phyloP scores from a whole-genome alignment of 1,140 invertebrate genomes.

The Papilio machaon region DNA sequence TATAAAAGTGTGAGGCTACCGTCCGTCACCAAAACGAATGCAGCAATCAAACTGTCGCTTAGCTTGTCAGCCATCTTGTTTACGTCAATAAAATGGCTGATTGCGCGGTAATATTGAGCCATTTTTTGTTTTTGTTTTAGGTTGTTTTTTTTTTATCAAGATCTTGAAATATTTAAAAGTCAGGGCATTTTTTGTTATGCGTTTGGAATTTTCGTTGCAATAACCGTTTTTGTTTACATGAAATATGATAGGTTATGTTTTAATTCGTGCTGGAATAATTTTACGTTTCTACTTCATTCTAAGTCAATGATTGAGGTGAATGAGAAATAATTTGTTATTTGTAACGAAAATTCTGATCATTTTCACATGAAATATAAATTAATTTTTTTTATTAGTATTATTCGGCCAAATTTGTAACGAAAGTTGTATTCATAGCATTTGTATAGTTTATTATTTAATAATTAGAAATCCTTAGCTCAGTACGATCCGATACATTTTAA shows the following conservation, averaged over 20 bases:
- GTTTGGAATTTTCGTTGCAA: conserved; percentile 42
- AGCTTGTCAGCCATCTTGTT: conserved; percentile 49
- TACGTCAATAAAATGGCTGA: conserved; percentile 45
- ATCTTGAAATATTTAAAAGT: conserved; percentile 21
- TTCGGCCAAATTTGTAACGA: conserved; percentile 49
- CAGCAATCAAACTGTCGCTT: conserved; percentile 43
- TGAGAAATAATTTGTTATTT: not conserved
- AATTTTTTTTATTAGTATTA: conserved; percentile 49
- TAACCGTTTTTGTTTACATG: conserved; percentile 5
- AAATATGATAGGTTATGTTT: conserved; percentile 9
- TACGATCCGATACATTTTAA: conserved; percentile 1
- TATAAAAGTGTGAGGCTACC: conserved; percentile 71
- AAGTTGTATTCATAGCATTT: conserved; percentile 31
- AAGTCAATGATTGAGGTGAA: not conserved
- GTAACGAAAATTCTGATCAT: conserved; percentile 24
- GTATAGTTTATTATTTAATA: conserved; percentile 25
- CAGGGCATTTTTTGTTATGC: conserved; percentile 42
- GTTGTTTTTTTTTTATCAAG: conserved; percentile 21
- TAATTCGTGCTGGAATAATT: not conserved
- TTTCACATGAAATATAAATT: conserved; percentile 33
- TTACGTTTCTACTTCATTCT: not conserved
- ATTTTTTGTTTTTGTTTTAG: conserved; percentile 57
- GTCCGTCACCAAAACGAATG: conserved; percentile 58
- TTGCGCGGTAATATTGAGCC: conserved; percentile 65
- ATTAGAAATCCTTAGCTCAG: conserved; percentile 23